Evolutionary conservation across 2,113 vertebrate species (phyloP).

Genomic region (Megaptera novaeangliae): DNA sequence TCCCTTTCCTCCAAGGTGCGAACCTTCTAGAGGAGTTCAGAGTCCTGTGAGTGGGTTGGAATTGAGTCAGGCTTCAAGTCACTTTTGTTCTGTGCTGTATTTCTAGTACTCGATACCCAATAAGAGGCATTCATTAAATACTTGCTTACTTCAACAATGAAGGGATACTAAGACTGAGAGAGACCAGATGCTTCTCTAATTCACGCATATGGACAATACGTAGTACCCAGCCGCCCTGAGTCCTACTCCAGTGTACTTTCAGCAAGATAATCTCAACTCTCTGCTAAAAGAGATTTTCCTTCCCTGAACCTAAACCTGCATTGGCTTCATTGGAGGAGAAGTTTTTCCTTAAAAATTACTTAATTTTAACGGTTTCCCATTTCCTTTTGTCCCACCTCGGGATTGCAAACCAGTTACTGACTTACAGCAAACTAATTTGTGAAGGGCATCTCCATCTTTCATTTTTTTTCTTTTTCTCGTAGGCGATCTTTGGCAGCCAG

Average conservation of each 20-base stretch:
- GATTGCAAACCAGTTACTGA: background rate
- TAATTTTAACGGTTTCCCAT: background rate
- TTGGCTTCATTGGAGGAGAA: background rate
- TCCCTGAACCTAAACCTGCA: background rate
- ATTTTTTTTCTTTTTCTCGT: conserved; percentile 21
- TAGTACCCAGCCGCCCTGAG: background rate
- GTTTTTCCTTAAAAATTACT: background rate
- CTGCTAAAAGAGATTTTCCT: background rate
- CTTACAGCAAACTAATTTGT: background rate
- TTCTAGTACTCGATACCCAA: background rate
- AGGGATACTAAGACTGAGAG: background rate
- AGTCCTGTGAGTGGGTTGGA: background rate
- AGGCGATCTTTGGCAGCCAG: conserved; percentile 85
- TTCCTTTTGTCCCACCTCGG: background rate
- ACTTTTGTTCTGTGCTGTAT: background rate
- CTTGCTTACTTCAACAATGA: background rate
- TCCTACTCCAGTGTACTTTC: background rate
- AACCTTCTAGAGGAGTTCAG: background rate
- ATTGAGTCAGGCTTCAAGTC: background rate
- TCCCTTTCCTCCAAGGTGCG: background rate
- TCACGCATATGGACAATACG: accelerated
- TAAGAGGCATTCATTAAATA: background rate
- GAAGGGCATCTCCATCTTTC: background rate
- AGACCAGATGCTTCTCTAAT: background rate
- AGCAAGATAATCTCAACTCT: background rate